phyloP scores from a whole-genome alignment of 2,797 vertebrate genomes.

The Labeo calbasu region DNA sequence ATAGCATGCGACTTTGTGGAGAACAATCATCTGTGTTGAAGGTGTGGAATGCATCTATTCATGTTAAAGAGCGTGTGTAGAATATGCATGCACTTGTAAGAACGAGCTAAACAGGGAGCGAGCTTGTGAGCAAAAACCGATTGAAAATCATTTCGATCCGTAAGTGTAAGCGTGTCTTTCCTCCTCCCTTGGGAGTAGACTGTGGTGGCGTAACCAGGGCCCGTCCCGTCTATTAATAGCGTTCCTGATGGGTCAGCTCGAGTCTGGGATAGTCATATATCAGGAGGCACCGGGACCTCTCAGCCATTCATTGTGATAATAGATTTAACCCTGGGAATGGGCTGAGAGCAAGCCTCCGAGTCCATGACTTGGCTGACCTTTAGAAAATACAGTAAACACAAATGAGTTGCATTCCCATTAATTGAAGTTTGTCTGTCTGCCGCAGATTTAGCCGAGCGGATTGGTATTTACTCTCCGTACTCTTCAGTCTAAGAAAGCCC shows the following conservation, averaged over 20 bases:
- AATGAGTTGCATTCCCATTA: conserved; percentile 89
- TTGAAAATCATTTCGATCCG: conserved; percentile 8
- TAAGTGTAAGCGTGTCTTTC: conserved; percentile 11
- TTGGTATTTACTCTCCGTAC: conserved; percentile 89
- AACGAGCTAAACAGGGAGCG: conserved; percentile 25
- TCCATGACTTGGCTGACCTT: conserved; percentile 91
- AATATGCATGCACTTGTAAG: conserved; percentile 47
- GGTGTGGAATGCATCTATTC: conserved; percentile 73
- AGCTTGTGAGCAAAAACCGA: neutral
- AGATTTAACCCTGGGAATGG: conserved; percentile 96
- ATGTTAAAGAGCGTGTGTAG: conserved; percentile 62
- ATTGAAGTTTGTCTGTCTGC: conserved; percentile 81
- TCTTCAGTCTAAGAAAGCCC: conserved; percentile 82
- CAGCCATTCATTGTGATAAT: conserved; percentile 95
- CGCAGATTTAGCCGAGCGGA: conserved; percentile 83
- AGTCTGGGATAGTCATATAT: conserved; percentile 87
- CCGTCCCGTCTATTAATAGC: conserved; percentile 87
- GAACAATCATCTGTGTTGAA: conserved; percentile 69
- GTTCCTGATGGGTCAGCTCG: conserved; percentile 86
- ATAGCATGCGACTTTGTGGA: conserved; percentile 73
- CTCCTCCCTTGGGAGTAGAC: conserved; percentile 54
- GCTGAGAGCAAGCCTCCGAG: conserved; percentile 88
- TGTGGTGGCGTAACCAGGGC: conserved; percentile 69
- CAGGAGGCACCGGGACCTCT: conserved; percentile 83
- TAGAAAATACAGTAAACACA: conserved; percentile 91